These are phyloP conservation scores for Eumerus sabulonum DNA, from an alignment of 2,888 invertebrate species.

Conservation along the genomic window DNA sequence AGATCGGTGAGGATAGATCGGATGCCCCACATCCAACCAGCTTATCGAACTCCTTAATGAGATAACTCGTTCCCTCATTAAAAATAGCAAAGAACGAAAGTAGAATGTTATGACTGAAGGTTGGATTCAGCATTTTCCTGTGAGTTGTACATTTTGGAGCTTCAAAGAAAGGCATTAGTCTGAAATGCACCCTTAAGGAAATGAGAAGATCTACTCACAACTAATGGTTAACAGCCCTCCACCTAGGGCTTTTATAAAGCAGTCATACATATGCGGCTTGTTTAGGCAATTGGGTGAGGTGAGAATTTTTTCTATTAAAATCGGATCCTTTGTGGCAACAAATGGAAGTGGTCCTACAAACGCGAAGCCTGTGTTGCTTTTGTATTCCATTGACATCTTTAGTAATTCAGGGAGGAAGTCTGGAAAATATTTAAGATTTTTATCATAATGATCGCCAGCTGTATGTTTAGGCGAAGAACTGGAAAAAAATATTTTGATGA, in stretches of 20 bases:
- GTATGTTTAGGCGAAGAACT: too few relatives aligned
- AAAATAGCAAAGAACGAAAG: constrained; percentile 41
- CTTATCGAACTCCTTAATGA: constrained; percentile 21
- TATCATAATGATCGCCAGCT: too few relatives aligned
- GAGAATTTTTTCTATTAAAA: constrained; percentile 60
- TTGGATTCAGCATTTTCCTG: constrained; percentile 50
- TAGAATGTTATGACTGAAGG: constrained; percentile 45
- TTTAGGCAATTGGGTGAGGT: constrained; percentile 65
- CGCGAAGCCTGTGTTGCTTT: constrained; percentile 26
- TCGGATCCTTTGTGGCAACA: constrained; percentile 65
- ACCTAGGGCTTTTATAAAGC: constrained; percentile 30
- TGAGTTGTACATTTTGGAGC: constrained; percentile 40
- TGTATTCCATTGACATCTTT: constrained; percentile 24
- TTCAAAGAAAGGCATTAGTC: background rate
- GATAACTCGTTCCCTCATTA: constrained; percentile 26
- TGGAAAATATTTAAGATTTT: too few relatives aligned
- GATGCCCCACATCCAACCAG: constrained; percentile 9
- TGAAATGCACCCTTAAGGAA: background rate
- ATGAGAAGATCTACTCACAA: constrained; percentile 25
- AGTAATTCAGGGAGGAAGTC: constrained; percentile 22
- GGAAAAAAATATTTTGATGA: too few relatives aligned
- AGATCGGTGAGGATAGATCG: constrained; percentile 9
- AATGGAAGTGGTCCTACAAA: constrained; percentile 65
- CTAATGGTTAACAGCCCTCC: constrained; percentile 40
- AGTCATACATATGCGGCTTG: constrained; percentile 53